Evolutionary conservation across 2,797 vertebrate genomes (phyloP).

Genomic region (Sphenodon punctatus): DNA sequence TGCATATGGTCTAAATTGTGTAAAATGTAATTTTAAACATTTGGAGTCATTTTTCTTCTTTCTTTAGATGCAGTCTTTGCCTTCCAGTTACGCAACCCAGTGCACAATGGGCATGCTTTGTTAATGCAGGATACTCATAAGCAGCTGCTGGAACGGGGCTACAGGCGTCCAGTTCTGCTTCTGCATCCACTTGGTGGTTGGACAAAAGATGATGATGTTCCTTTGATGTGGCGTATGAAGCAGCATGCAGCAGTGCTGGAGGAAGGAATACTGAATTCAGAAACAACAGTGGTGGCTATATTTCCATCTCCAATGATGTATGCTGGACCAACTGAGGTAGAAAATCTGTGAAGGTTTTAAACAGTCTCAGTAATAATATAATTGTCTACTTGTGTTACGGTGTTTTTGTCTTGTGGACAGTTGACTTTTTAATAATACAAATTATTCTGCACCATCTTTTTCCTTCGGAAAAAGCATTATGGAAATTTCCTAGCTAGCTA

Average conservation of each 20-base stretch:
- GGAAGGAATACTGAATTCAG: slow-evolving; percentile 88
- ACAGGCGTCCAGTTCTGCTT: slow-evolving; percentile 90
- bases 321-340: slow-evolving; percentile 96
- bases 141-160: slow-evolving; percentile 90
- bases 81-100: slow-evolving; percentile 95
- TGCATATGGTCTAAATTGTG: not conserved
- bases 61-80: slow-evolving; percentile 93
- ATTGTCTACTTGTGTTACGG: not conserved
- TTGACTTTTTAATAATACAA: not conserved
- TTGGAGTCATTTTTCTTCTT: not conserved
- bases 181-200: slow-evolving; percentile 95
- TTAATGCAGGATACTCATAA: slow-evolving; percentile 96
- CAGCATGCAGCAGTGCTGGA: slow-evolving; percentile 95
- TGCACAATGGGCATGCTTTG: slow-evolving; percentile 95
- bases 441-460: not conserved
- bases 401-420: not conserved
- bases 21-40: not conserved
- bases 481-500: not conserved
- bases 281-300: slow-evolving; percentile 93
- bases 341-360: not conserved
- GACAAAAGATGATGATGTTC: slow-evolving; percentile 98
- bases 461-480: not conserved
- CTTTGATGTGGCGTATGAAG: slow-evolving; percentile 93
- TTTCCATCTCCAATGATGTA: slow-evolving; percentile 99
- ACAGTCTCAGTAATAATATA: too few relatives aligned